Conservation (phyloP, 1,140 invertebrate species). For the Brachionus rubens region DNA sequence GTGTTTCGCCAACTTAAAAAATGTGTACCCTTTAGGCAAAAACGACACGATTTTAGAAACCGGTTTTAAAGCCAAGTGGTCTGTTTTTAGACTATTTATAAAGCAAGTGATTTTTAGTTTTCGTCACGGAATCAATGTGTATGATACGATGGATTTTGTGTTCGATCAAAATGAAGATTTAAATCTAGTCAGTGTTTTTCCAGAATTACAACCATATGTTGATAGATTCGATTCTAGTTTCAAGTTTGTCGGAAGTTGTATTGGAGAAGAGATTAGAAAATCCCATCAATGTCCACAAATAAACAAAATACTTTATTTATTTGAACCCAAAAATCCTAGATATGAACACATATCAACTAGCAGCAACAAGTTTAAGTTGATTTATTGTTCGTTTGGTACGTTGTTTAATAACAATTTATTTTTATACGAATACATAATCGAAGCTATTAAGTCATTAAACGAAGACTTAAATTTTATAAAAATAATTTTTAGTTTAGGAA, state of each 20-base stretch:
- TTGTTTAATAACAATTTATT: conserved; percentile 12
- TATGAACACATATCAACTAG: neutral
- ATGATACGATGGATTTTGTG: neutral
- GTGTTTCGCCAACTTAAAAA: conserved; percentile 1
- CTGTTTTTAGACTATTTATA: neutral
- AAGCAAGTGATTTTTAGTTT: neutral
- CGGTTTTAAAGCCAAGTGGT: neutral
- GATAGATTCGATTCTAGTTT: neutral
- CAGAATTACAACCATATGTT: neutral
- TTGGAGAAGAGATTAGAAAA: conserved; percentile 7
- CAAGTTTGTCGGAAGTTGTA: conserved; percentile 21
- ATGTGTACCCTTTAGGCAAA: neutral
- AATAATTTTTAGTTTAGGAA: neutral
- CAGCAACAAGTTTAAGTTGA: neutral
- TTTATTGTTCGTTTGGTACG: conserved; percentile 26
- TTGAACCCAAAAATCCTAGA: neutral
- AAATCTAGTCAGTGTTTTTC: conserved; percentile 13
- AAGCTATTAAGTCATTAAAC: conserved; percentile 1
- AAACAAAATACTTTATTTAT: neutral
- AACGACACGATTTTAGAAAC: neutral
- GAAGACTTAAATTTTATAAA: neutral
- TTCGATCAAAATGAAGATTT: neutral
- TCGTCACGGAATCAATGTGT: neutral
- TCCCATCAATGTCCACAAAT: neutral
- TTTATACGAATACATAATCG: conserved; percentile 9